These are phyloP conservation scores for Sebastes kiyomatsui DNA, from an alignment of 2,797 vertebrate species.

Conservation along the genomic window DNA sequence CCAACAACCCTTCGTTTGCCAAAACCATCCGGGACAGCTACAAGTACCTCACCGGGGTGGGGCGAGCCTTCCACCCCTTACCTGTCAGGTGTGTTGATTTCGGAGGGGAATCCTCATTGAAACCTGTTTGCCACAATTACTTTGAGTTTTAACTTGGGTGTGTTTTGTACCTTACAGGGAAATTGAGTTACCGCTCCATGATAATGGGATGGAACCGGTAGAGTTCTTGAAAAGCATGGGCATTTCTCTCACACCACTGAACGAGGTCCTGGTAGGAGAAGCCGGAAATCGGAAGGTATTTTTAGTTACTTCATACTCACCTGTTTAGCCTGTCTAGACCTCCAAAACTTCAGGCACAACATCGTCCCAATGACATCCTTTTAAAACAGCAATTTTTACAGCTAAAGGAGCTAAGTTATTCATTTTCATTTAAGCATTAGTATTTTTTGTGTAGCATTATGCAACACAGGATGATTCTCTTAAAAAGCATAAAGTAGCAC, in stretches of 20 bases:
- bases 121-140: background rate
- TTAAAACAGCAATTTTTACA: background rate
- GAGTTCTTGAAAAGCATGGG: constrained; percentile 88
- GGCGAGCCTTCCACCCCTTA: constrained; percentile 73
- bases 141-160: background rate
- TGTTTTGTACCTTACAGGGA: constrained; percentile 66
- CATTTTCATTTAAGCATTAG: background rate
- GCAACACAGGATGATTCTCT: no score
- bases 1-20: constrained; percentile 87
- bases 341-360: background rate
- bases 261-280: constrained; percentile 63
- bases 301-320: background rate
- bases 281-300: constrained; percentile 43
- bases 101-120: background rate
- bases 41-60: constrained; percentile 87
- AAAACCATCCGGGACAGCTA: constrained; percentile 86
- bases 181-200: constrained; percentile 84
- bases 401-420: background rate
- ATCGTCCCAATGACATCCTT: background rate
- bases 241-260: constrained; percentile 82
- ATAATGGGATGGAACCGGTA: constrained; percentile 82
- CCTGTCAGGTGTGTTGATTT: constrained; percentile 74
- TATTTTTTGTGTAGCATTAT: no score
- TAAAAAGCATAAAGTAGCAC: no score
- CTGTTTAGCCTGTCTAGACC: background rate